Evolutionary conservation across 2,113 vertebrate species (phyloP), one percentile per base, ranked within the genome.

Genomic region (Mastomys natalensis): DNA sequence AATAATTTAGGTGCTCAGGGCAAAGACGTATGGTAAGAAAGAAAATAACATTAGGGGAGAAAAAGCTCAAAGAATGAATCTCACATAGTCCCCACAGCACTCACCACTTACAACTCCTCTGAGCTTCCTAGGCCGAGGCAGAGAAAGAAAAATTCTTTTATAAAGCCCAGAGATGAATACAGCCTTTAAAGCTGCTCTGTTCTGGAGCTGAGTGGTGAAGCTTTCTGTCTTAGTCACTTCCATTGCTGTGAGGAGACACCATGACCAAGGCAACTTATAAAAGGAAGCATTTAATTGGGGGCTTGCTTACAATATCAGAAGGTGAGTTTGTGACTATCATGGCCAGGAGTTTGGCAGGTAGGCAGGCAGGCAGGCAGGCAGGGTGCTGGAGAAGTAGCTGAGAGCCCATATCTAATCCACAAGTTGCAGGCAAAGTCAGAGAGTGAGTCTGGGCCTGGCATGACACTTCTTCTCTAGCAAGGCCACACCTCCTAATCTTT

Each of bases 1-100:
- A 96, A 66, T 58, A 70, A 78, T 43, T 62, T 40, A 90, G 48
- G 40, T 77, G 74, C 37, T 90, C 76, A 92, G 55, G 58, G 72
- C 48, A 76, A 45, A 95, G 34, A 87, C 68, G 45, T 70, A 86
- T 34, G 22, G 58, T 81, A 45, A 40, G 55, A 91, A 80, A 93
- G 48, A 88, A 80, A 91, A 55, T 58, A 48, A 85, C 60, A 76
- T 26, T 31, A 92, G 62, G 43, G 40, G 22, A 68, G 51, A 22
- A 68, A 90, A n/a, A 80, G 16, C 53, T 31, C 87, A 58, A 22
- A 55, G 15, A 73, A 73, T 40, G 13, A 88, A 88, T 51, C 51
- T 51, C 10, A 51, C 51, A 51, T 11, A 51, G 8, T 51, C 48
- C 51, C 10, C 51, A 51, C 51, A 51, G 51, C 8, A 51, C 51